Conservation (phyloP, 2,888 invertebrate genomes). For the Brachylomia viminalis region DNA sequence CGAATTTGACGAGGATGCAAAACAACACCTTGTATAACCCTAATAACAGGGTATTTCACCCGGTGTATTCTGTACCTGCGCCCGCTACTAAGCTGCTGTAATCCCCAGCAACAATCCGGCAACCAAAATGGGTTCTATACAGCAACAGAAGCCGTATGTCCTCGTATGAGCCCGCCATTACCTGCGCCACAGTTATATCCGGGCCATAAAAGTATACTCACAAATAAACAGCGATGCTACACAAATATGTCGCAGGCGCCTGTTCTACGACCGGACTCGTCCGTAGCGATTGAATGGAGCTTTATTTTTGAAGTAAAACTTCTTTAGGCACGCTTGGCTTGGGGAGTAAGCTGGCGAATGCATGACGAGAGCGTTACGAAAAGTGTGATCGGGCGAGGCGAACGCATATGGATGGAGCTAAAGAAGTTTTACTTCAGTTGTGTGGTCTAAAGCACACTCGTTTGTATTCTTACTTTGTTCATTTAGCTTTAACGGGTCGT, state of each 20-base stretch:
- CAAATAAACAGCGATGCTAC: slow-evolving; percentile 36
- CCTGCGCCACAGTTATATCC: slow-evolving; percentile 2
- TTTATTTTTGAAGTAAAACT: neutral
- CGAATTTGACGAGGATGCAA: too few species aligned
- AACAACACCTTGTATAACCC: neutral
- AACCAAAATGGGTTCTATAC: neutral
- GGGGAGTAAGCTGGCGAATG: too few species aligned
- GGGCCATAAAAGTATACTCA: slow-evolving; percentile 41
- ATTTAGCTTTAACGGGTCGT: neutral
- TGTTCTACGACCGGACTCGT: neutral
- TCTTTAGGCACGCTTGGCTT: too few species aligned
- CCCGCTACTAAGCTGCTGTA: neutral
- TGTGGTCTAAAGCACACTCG: too few species aligned
- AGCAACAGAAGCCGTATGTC: neutral
- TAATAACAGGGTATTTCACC: neutral
- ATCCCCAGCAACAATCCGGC: neutral
- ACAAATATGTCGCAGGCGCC: slow-evolving; percentile 5
- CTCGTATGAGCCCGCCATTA: slow-evolving; percentile 11
- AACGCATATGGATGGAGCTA: too few species aligned
- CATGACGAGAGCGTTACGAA: too few species aligned
- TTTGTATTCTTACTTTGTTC: too few species aligned
- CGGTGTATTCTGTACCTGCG: neutral
- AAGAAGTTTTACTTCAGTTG: too few species aligned
- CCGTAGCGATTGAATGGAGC: neutral
- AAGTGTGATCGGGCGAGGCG: too few species aligned